Conservation (phyloP, 1,140 invertebrate genomes). For the Calliopsis andreniformis region DNA sequence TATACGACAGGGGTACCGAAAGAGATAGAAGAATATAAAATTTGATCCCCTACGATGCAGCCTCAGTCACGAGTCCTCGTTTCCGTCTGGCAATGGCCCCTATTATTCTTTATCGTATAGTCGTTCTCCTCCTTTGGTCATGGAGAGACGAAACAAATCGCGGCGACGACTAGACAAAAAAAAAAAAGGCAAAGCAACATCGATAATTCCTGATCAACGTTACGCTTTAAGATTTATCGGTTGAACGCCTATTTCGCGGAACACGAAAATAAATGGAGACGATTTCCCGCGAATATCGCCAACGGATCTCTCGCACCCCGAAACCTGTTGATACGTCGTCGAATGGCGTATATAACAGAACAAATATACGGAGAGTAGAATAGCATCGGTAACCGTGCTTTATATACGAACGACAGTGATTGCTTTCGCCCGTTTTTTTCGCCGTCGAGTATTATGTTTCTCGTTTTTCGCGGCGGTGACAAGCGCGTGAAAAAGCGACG, state of each 20-base stretch:
- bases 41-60: constrained; percentile 10
- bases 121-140: background rate
- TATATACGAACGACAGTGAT: background rate
- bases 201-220: constrained; percentile 35
- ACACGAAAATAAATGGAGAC: constrained; percentile 40
- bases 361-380: constrained; percentile 32
- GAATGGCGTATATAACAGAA: constrained; percentile 28
- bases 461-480: background rate
- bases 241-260: background rate
- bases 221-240: constrained; percentile 20
- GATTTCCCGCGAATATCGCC: constrained; percentile 21
- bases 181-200: background rate
- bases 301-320: constrained; percentile 18
- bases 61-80: constrained; percentile 28
- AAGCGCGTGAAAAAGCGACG: constrained; percentile 8
- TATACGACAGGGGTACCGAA: background rate
- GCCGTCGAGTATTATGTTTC: background rate
- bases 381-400: constrained; percentile 4
- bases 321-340: constrained; percentile 51
- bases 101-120: constrained; percentile 47
- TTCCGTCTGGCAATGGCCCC: constrained; percentile 32
- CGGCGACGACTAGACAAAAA: background rate
- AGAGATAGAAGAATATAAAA: constrained; percentile 47
- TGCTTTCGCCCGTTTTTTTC: constrained; percentile 2
- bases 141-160: background rate